Percentiles rank a stretch among this genome's conserved stretches.
Conservation (phyloP, 2,888 invertebrate species). For the Galeruca laticollis region DNA sequence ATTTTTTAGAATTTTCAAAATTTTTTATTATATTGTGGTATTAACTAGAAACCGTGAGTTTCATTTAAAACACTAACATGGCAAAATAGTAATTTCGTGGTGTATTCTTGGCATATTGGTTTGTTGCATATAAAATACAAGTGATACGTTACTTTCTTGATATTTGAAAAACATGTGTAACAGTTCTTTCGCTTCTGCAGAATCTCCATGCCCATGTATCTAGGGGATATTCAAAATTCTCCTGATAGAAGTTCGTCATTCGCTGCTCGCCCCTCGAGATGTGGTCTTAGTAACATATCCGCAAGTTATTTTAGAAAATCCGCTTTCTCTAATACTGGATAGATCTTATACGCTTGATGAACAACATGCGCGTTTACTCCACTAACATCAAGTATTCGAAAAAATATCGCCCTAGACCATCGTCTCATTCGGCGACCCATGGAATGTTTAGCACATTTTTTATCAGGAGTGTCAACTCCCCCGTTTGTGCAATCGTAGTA, state of each 20-base stretch:
- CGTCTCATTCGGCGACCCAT: constrained; percentile 20
- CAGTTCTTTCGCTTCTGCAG: constrained; percentile 8
- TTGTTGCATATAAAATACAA: not conserved
- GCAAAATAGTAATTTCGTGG: no score
- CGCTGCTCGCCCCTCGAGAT: not conserved
- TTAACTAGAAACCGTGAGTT: no score
- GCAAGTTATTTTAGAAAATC: not conserved
- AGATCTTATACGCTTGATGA: constrained; percentile 7
- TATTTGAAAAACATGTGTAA: no score
- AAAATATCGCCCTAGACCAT: constrained; percentile 32
- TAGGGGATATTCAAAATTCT: constrained; percentile 14
- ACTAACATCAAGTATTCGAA: constrained; percentile 16
- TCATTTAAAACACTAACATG: no score
- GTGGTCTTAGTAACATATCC: not conserved
- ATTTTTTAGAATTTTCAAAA: no score
- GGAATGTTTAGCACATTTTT: constrained; percentile 33
- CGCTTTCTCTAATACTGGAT: not conserved
- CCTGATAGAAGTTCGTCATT: constrained; percentile 8
- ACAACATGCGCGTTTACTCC: constrained; percentile 21
- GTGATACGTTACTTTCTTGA: constrained; percentile 6
- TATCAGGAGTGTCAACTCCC: constrained; percentile 34
- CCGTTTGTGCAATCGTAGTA: constrained; percentile 40
- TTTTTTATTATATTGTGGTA: no score
- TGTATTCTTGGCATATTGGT: no score
- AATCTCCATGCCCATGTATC: not conserved